Evolutionary conservation across 2,113 vertebrate genomes (phyloP).

Genomic region (Burhinus bistriatus): DNA sequence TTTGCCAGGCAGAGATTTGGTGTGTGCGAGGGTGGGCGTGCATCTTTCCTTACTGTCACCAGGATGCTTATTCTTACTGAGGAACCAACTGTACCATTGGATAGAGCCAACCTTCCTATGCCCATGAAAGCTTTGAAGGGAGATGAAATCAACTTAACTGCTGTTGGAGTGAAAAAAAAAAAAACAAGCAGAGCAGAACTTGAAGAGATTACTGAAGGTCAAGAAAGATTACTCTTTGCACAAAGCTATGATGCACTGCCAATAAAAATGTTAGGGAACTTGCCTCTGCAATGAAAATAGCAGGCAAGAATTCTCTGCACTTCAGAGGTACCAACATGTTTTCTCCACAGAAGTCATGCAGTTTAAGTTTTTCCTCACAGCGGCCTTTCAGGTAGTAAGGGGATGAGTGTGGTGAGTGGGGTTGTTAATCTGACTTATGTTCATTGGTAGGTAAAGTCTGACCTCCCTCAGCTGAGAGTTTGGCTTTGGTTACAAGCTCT

Average conservation of each 20-base stretch:
- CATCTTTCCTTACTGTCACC: conserved; percentile 7
- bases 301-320: neutral
- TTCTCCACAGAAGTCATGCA: neutral
- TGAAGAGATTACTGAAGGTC: conserved; percentile 62
- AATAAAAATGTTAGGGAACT: neutral
- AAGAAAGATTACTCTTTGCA: conserved; percentile 68
- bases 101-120: neutral
- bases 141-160: conserved; percentile 64
- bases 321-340: neutral
- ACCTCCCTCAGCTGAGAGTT: neutral
- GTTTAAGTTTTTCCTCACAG: neutral
- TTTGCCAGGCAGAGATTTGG: conserved; percentile 69
- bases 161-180: conserved; percentile 69
- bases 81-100: conserved; percentile 59
- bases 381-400: neutral
- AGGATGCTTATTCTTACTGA: conserved; percentile 80
- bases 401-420: neutral
- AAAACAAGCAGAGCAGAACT: conserved; percentile 64
- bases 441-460: neutral
- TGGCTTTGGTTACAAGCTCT: neutral
- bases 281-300: neutral
- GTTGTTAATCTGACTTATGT: neutral
- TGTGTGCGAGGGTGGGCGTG: conserved; percentile 60
- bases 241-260: conserved; percentile 44
- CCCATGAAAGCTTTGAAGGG: conserved; percentile 40